Evolutionary conservation across 2,797 vertebrate genomes (phyloP).

Genomic region (Chaunax sp.): DNA sequence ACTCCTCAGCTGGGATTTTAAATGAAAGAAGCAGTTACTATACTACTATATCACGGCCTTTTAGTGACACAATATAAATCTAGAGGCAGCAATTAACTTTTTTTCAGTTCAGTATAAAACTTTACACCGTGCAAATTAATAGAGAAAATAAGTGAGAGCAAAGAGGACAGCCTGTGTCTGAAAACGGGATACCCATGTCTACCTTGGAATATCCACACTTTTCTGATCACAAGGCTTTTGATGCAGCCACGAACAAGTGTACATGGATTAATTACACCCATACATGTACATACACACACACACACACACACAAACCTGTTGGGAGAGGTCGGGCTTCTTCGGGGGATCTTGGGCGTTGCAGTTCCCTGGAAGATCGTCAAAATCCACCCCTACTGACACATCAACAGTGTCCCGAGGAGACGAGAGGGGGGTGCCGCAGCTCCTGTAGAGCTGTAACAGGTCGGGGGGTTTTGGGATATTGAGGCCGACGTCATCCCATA

Average conservation of each 20-base stretch:
- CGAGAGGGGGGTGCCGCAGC: conserved; percentile 87
- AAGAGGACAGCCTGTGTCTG: too few relatives aligned
- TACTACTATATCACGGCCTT: background rate
- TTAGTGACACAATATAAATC: conserved; percentile 4
- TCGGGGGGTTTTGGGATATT: conserved; percentile 98
- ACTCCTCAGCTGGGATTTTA: background rate
- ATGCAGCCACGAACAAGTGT: background rate
- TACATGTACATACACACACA: background rate
- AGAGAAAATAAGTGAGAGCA: too few relatives aligned
- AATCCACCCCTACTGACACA: conserved; percentile 88
- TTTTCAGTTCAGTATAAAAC: background rate
- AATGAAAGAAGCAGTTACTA: background rate
- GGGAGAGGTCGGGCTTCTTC: conserved; percentile 76
- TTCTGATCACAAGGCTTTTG: too few relatives aligned
- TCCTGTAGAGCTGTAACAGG: conserved; percentile 94
- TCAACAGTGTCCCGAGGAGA: conserved; percentile 86
- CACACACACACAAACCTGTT: conserved; percentile 59
- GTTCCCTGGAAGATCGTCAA: conserved; percentile 86
- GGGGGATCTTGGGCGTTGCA: conserved; percentile 66
- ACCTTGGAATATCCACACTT: too few relatives aligned
- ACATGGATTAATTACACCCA: background rate
- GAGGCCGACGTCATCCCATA: conserved; percentile 98
- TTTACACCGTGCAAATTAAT: too few relatives aligned
- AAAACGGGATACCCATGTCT: too few relatives aligned
- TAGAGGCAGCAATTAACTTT: background rate